Base-by-base conservation (phyloP, 1,140 invertebrate genomes). In the Palaemon carinicauda region DNA sequence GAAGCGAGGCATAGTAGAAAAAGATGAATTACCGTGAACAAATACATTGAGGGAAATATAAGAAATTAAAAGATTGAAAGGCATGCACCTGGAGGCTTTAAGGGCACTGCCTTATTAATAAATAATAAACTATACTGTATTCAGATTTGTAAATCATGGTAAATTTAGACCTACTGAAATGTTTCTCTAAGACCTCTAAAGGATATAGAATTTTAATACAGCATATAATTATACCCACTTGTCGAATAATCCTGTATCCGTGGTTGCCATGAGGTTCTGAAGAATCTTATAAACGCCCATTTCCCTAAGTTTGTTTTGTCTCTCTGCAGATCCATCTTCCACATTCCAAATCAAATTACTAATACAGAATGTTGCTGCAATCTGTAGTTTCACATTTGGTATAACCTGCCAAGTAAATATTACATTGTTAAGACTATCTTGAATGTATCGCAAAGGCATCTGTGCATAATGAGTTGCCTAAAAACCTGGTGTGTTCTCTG, bases 261-360 rank as follows among this genome's bases (percentile, higher is more conserved):
- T 93, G 9, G 94, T 95, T 89, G 93, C 93, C 74, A 95, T 93
- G 78, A 96, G 91, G 89, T 95, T 94, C 89, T 96, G 94, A 88
- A 97, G 92, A 88, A 96, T 93, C 91, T 94, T 95, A 90, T 96
- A 94, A 80, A 97, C 94, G 81, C 96, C 96, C 90, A 97, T 93
- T 90, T 97, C 96, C 88, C 94, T 94, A 52, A 97, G 92, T 87
- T 95, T 94, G 71, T 93, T 93, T 91, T 97, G 96, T 78, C 96
- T 92, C 90, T 95, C 95, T 27, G 93, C 92, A 29, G 95, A 94
- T 83, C 96, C 96, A 75, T 94, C 94, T 91, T 97, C 96, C 88
- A 96, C 96, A 91, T 94, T 94, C 94, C 96, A 95, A 82, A 96
- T 94, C 89, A 97, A 92, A 93, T 97, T 97, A 71, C 94, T 94